These are phyloP conservation scores for Sabellastarte sp. DNA, from an alignment of 2,888 invertebrate genomes.

Conservation along the genomic window DNA sequence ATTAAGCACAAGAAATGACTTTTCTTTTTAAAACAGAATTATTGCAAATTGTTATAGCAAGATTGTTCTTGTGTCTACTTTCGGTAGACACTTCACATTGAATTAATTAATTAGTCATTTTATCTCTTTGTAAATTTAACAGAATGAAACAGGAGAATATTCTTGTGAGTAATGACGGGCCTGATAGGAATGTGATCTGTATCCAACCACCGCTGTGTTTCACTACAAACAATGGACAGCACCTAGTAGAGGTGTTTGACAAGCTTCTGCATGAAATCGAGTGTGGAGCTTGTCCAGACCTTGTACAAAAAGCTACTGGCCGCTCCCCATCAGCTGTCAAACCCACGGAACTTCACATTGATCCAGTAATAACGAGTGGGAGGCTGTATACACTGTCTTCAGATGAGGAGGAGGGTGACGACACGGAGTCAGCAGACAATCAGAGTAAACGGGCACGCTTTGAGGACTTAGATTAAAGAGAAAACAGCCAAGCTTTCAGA, in stretches of 20 bases:
- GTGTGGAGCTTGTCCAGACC: constrained; percentile 14
- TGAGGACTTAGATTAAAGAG: constrained; percentile 10
- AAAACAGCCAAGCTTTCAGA: no score
- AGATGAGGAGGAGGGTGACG: neutral
- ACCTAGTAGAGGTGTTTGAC: constrained; percentile 31
- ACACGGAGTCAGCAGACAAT: neutral
- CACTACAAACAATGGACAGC: constrained; percentile 46
- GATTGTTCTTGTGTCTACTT: no score
- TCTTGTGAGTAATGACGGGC: constrained; percentile 43
- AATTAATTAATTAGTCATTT: no score
- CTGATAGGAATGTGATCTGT: constrained; percentile 44
- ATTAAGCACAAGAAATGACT: no score
- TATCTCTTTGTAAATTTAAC: no score
- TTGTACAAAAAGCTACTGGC: neutral
- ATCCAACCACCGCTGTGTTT: constrained; percentile 49
- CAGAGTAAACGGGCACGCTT: neutral
- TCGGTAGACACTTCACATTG: no score
- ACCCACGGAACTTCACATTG: constrained; percentile 8
- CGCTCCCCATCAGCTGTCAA: neutral
- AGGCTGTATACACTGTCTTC: no score
- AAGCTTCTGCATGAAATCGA: constrained; percentile 31
- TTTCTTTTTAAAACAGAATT: no score
- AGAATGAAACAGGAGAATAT: constrained; percentile 44
- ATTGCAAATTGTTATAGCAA: no score
- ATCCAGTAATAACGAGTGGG: constrained; percentile 5